These are phyloP conservation scores for Kryptopterus vitreolus DNA, from an alignment of 2,797 vertebrate species.

Conservation along the genomic window DNA sequence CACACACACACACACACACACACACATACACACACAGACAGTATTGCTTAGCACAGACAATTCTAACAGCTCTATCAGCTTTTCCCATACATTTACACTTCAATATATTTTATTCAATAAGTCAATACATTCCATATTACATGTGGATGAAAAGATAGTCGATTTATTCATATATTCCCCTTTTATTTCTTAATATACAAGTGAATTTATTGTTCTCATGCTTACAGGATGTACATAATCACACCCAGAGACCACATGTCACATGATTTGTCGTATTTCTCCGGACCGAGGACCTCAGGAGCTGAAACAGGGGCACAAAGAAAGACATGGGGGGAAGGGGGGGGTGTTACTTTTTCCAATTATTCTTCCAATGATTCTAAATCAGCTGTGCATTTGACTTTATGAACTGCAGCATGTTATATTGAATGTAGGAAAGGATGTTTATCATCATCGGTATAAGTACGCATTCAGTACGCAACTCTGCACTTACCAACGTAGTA, in stretches of 20 bases:
- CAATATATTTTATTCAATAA: too few species aligned
- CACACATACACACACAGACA: conserved; percentile 11
- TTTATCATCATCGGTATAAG: neutral
- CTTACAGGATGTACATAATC: conserved; percentile 99
- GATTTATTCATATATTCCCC: neutral
- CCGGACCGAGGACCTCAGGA: conserved; percentile 95
- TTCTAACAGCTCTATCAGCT: neutral
- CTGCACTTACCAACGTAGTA: conserved; percentile 93
- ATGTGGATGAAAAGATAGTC: neutral
- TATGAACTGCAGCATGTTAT: neutral
- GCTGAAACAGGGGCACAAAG: conserved; percentile 70
- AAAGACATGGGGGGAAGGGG: neutral
- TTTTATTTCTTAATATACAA: neutral
- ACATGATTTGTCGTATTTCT: conserved; percentile 98
- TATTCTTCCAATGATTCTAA: too few species aligned
- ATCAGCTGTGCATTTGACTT: neutral
- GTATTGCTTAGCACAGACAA: neutral
- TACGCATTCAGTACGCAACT: too few species aligned
- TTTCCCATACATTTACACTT: neutral
- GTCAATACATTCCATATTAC: neutral
- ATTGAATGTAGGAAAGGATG: neutral
- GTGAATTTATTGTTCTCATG: conserved; percentile 54
- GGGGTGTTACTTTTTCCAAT: too few species aligned
- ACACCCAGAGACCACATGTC: conserved; percentile 99
- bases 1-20: conserved; percentile 20